phyloP scores from a whole-genome alignment of 2,888 invertebrate genomes.

The Rotaria macrura region DNA sequence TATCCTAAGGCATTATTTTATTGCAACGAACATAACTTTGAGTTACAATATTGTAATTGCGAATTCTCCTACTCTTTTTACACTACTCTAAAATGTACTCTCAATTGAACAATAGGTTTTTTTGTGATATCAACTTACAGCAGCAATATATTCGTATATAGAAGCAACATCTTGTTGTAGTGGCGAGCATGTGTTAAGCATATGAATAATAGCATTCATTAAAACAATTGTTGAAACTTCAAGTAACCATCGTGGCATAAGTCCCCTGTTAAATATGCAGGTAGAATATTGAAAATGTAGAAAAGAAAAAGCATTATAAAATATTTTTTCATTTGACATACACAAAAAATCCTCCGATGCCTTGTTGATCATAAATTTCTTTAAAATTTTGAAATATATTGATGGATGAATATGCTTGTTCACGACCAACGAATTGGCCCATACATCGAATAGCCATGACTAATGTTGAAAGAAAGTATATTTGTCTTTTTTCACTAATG shows the following conservation, averaged over 20 bases:
- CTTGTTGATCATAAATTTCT: conserved; percentile 74
- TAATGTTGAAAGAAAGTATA: not conserved
- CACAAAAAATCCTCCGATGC: conserved; percentile 61
- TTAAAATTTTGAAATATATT: conserved; percentile 64
- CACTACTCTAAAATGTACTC: too few species aligned
- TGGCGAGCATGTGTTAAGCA: conserved; percentile 42
- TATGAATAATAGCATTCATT: conserved; percentile 62
- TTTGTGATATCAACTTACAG: not conserved
- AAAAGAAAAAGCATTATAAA: conserved; percentile 23
- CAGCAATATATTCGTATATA: not conserved
- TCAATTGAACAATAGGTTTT: not conserved
- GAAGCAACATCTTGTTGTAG: not conserved
- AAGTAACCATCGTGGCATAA: conserved; percentile 73
- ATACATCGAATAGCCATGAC: conserved; percentile 81
- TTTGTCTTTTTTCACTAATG: not conserved
- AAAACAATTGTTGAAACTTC: conserved; percentile 70
- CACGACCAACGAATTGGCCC: conserved; percentile 84
- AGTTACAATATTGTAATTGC: too few species aligned
- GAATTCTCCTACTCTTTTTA: too few species aligned
- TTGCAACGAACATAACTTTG: too few species aligned
- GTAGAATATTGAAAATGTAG: conserved; percentile 42
- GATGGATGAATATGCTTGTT: conserved; percentile 60
- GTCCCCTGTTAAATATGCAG: conserved; percentile 69
- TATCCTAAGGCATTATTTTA: too few species aligned
- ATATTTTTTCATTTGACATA: too few species aligned